These are phyloP conservation scores for Axinella damicornis DNA, from an alignment of 37 sponge, comb jelly and placozoan species.

Conservation along the genomic window DNA sequence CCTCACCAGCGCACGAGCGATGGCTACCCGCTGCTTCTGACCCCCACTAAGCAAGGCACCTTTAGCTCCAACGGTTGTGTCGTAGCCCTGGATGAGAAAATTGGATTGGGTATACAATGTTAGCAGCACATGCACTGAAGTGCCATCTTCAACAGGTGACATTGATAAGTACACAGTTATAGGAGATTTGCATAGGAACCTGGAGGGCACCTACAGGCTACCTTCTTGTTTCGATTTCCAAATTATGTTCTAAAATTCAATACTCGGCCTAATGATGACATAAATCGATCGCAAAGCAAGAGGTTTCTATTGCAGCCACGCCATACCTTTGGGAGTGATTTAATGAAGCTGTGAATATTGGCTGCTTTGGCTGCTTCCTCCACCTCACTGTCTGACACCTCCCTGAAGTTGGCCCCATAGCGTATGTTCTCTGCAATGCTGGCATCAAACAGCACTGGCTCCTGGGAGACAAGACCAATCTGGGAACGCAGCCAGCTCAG, in stretches of 20 bases:
- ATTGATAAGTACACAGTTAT: no score
- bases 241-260: no score
- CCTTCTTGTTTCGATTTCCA: no score
- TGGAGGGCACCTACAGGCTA: no score
- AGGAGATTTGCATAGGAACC: no score
- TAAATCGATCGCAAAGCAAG: no score
- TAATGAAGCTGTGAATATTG: conserved; percentile 94
- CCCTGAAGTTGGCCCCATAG: conserved; percentile 87
- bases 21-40: conserved; percentile 60
- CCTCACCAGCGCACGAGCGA: conserved; percentile 57
- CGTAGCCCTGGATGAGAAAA: conserved; percentile 39
- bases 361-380: conserved; percentile 85
- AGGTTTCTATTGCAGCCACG: no score
- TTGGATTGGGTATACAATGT: no score
- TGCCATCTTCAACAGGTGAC: no score
- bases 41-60: conserved; percentile 64
- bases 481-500: conserved; percentile 81
- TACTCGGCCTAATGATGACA: no score
- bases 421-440: conserved; percentile 94
- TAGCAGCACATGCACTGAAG: no score
- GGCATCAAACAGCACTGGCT: conserved; percentile 86
- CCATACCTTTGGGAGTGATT: conserved; percentile 73
- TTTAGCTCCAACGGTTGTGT: conserved; percentile 46
- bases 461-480: conserved; percentile 91
- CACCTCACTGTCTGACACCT: conserved; percentile 86